Base-by-base conservation (phyloP, 2,113 vertebrate genomes). In the Melanerpes aurifrons region DNA sequence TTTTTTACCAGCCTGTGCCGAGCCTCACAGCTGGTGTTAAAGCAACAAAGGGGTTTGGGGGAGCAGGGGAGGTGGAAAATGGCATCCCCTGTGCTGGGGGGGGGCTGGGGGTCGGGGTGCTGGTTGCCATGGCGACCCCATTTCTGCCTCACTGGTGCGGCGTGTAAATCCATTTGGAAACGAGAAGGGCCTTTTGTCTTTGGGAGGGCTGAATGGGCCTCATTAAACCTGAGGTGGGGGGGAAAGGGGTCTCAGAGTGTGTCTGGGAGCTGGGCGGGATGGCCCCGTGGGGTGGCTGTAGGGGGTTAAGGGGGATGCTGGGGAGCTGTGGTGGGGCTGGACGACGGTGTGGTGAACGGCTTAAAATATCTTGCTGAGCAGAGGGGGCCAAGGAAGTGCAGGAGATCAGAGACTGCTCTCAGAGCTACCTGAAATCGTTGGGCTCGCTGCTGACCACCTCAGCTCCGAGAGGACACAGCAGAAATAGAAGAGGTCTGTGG, bases 121-220 rank as follows among this genome's bases (percentile, higher is more conserved):
- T 31, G 29, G 98, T 98, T 98, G 94, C 98, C 97, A 98, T 98
- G 98, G 97, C 79, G 93, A 98, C 98, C 98, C 69, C 91, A 94
- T 98, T 98, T 98, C 97, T 98, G 98, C 98, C 98, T 98, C 98
- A 97, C 97, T 98, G 98, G 97, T 98, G 98, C 95, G 97, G 98
- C 97, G 97, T 98, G 98, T 98, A 99, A 98, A 98, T 98, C 98
- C 98, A 97, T 98, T 98, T 98, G 97, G 98, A 97, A 94, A 97
- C 80, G 95, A 97, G 98, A 98, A 98, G 98, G 98, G 97, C 92
- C 95, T 98, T 97, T 98, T 98, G 98, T 98, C 97, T 97, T 97
- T 92, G 87, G 93, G 95, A 97, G 96, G 92, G 93, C 94, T 96
- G 96, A 97, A 97, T 96, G 95, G 96, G 94, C 96, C 97, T 97